A percentile compares a stretch with the other conserved stretches of the same genome.
Evolutionary conservation across 2,113 vertebrate genomes (phyloP).

Genomic region (Chaetops frenatus): DNA sequence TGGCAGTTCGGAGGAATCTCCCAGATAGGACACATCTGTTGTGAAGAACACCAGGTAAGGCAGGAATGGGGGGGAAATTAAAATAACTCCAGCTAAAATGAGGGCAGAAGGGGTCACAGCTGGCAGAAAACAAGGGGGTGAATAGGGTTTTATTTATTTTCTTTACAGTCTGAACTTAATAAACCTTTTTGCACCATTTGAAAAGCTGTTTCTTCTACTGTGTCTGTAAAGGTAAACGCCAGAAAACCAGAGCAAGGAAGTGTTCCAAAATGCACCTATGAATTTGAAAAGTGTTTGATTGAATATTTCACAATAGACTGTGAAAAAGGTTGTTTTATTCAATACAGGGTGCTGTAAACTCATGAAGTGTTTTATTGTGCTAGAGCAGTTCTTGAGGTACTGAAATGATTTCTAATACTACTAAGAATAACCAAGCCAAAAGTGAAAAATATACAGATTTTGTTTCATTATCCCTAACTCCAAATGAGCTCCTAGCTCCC

Average conservation of each 20-base stretch:
- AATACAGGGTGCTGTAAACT: not conserved
- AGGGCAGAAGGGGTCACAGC: not conserved
- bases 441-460: not conserved
- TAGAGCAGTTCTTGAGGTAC: not conserved
- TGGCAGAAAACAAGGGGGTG: not conserved
- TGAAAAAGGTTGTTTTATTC: not conserved
- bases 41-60: conserved; percentile 33
- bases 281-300: not conserved
- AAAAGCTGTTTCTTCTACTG: not conserved
- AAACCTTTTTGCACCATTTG: not conserved
- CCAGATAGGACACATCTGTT: not conserved
- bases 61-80: not conserved
- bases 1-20: conserved; percentile 41
- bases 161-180: not conserved
- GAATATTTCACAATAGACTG: not conserved
- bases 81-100: not conserved
- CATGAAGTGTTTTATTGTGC: not conserved
- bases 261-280: not conserved
- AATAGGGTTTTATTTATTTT: not conserved
- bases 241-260: not conserved
- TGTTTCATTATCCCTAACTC: not conserved
- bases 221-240: not conserved
- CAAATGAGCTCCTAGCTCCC: not conserved
- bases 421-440: not conserved
- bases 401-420: not conserved